Evolutionary conservation across 2,888 invertebrate species (phyloP).

Genomic region (Rotaria socialis): DNA sequence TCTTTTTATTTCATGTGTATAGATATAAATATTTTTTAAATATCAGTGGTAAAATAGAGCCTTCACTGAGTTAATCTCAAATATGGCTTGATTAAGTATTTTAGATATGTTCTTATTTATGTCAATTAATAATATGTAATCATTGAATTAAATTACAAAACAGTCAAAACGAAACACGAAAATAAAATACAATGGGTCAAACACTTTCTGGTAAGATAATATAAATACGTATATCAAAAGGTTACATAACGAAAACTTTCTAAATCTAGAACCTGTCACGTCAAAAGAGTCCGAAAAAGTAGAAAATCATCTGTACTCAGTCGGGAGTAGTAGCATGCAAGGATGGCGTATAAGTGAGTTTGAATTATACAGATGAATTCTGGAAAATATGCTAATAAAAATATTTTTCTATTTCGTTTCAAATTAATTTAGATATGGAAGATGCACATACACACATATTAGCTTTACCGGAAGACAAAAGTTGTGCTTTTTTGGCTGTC

Average conservation of each 20-base stretch:
- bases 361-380: constrained; percentile 45
- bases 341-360: constrained; percentile 85
- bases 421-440: constrained; percentile 71
- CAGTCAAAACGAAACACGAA: not conserved
- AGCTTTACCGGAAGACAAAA: constrained; percentile 76
- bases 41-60: not conserved
- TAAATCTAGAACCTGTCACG: constrained; percentile 61
- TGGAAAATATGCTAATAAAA: no score
- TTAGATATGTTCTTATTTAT: not conserved
- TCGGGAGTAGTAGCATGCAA: constrained; percentile 98
- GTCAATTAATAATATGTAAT: constrained; percentile 7
- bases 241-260: not conserved
- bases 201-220: not conserved
- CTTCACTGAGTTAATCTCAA: not conserved
- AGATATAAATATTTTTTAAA: not conserved
- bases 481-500: constrained; percentile 88
- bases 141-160: not conserved
- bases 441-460: constrained; percentile 94
- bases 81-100: not conserved
- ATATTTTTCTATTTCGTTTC: not conserved
- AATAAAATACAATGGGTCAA: not conserved
- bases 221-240: not conserved
- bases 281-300: constrained; percentile 62
- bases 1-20: not conserved
- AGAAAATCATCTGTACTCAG: constrained; percentile 62